These are phyloP conservation scores for Glareola pratincola DNA, from an alignment of 2,113 vertebrate genomes.

Conservation along the genomic window DNA sequence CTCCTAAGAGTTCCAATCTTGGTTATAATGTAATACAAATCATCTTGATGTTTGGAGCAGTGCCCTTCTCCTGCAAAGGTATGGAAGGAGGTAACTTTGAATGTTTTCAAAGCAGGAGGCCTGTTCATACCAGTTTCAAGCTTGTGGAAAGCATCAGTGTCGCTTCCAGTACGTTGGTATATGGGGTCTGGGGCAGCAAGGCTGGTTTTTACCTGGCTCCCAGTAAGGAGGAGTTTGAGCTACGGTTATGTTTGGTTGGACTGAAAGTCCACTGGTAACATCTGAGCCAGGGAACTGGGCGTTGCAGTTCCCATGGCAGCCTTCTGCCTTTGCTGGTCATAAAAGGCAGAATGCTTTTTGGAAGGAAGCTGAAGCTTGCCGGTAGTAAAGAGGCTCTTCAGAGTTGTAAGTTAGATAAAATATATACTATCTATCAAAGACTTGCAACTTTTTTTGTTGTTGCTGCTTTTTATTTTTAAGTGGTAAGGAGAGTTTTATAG, in stretches of 20 bases:
- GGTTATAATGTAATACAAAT: background rate
- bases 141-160: background rate
- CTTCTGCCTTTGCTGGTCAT: background rate
- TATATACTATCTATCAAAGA: background rate
- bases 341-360: background rate
- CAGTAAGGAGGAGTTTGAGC: background rate
- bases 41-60: background rate
- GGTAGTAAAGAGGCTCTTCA: background rate
- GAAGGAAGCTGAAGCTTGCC: background rate
- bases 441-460: background rate
- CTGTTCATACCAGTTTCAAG: background rate
- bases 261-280: background rate
- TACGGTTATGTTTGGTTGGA: background rate
- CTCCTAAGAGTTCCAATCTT: background rate
- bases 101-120: background rate
- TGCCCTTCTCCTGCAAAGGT: background rate
- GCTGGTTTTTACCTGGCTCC: background rate
- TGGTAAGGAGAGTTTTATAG: background rate
- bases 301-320: background rate
- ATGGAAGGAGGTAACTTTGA: background rate
- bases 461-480: background rate
- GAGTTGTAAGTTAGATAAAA: background rate
- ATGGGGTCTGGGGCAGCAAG: background rate
- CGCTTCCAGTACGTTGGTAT: fast-evolving
- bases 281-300: background rate